Conservation (phyloP, 2,797 vertebrate species). For the Anguilla megastoma region DNA sequence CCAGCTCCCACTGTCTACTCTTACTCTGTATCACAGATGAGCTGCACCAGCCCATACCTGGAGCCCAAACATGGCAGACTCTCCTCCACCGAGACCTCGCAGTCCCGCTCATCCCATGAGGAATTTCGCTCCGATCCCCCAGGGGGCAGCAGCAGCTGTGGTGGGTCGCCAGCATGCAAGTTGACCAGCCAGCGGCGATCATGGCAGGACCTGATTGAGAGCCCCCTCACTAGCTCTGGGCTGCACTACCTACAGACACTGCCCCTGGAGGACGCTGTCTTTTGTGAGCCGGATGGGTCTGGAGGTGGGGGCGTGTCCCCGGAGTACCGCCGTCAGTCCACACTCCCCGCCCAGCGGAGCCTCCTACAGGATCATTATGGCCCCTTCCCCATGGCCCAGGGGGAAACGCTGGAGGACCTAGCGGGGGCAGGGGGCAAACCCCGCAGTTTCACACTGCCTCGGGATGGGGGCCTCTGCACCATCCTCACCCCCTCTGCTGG, state of each 20-base stretch:
- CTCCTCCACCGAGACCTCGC: constrained; percentile 95
- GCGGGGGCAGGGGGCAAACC: constrained; percentile 78
- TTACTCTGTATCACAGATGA: constrained; percentile 75
- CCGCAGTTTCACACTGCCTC: constrained; percentile 93
- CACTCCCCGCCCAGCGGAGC: constrained; percentile 82
- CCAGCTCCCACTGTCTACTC: background rate
- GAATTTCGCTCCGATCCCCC: constrained; percentile 89
- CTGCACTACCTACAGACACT: constrained; percentile 97
- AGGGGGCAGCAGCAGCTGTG: constrained; percentile 81
- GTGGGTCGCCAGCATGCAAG: constrained; percentile 87
- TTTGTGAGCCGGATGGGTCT: constrained; percentile 76
- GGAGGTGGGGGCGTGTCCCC: constrained; percentile 72
- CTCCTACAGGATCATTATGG: constrained; percentile 85
- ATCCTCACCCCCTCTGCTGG: constrained; percentile 79
- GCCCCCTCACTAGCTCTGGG: constrained; percentile 91
- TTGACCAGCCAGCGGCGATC: constrained; percentile 93
- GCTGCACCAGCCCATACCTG: constrained; percentile 83
- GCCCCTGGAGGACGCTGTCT: constrained; percentile 94
- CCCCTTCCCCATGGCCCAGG: constrained; percentile 78
- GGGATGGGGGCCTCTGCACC: constrained; percentile 90
- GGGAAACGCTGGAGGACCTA: constrained; percentile 74
- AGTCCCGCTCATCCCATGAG: constrained; percentile 95
- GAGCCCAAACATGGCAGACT: constrained; percentile 91
- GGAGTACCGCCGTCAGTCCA: constrained; percentile 83
- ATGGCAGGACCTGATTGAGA: constrained; percentile 99